Conservation (phyloP, 2,797 vertebrate species). For the Neopelma chrysocephalum region DNA sequence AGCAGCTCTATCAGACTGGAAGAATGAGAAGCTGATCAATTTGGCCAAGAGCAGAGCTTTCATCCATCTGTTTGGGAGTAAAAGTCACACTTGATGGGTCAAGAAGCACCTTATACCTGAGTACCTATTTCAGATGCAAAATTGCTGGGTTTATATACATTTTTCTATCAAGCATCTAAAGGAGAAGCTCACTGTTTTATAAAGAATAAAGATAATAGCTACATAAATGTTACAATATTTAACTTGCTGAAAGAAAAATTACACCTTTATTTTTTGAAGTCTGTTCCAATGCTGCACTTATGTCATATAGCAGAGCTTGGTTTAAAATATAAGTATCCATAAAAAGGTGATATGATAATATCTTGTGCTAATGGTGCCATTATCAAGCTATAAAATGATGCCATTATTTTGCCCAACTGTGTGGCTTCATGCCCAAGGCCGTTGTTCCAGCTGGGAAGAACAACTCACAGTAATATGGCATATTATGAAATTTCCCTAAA, state of each 20-base stretch:
- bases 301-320: constrained; percentile 22
- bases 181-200: neutral
- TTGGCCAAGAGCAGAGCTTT: neutral
- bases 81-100: neutral
- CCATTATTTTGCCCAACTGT: constrained; percentile 60
- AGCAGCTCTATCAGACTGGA: neutral
- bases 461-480: constrained; percentile 5
- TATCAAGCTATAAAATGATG: constrained; percentile 55
- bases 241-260: constrained; percentile 44
- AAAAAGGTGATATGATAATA: constrained; percentile 59
- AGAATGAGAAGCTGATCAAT: neutral
- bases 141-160: neutral
- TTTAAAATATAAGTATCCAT: constrained; percentile 62
- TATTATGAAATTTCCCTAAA: constrained; percentile 45
- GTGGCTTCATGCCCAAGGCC: constrained; percentile 51
- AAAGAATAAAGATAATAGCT: constrained; percentile 28
- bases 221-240: constrained; percentile 39
- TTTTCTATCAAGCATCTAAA: neutral
- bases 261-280: constrained; percentile 30
- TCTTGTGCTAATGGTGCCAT: constrained; percentile 52
- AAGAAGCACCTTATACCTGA: neutral
- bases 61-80: neutral
- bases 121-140: neutral
- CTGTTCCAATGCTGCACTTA: constrained; percentile 31
- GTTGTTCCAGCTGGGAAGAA: constrained; percentile 49